Base-by-base conservation (phyloP, 2,797 vertebrate species). In the Lateolabrax maculatus region DNA sequence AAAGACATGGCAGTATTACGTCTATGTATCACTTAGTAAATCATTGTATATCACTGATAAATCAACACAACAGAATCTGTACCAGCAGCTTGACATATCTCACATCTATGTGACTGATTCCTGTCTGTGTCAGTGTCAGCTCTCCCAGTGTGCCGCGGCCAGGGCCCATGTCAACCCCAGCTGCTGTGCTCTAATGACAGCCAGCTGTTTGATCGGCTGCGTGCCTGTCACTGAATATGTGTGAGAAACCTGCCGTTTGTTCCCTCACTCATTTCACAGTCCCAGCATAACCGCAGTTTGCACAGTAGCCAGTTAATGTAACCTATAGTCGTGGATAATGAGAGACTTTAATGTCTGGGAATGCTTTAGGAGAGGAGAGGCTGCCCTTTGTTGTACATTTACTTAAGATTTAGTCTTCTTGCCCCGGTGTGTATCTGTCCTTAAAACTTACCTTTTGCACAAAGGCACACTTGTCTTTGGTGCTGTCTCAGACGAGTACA, bases 211-310 rank as follows among this genome's bases (percentile, higher is more conserved):
- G 90, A 92, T 90, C 61, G 75, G 72, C 83, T 75, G 77, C 61
- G 10, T 49, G 83, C 83, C 74, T 89, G 94, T 94, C 92, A 94
- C 90, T 90, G 85, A 92, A 94, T 94, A 94, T 90, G 92, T 94
- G 89, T 94, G 93, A 94, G 93, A 94, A 93, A 94, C 84, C 86
- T 87, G 81, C 81, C 62, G 58, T 68, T 87, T 69, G 84, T 77
- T 84, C 82, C 78, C 60, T 80, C 66, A 31, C 60, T 90, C 86
- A 77, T 84, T 89, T 86, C 86, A 84, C 78, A 84, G 77, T 64
- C 65, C 69, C 74, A 55, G 57, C 73, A 84, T 71, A 79, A 74
- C 53, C 13, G 9, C 81, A 15, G 63, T 86, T 75, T 84, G 49
- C 84, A 77, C 85, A 85, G 83, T 71, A 90, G 85, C 84, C 75